Conservation (phyloP, 1,140 invertebrate genomes). For the Drosophila pallidifrons region DNA sequence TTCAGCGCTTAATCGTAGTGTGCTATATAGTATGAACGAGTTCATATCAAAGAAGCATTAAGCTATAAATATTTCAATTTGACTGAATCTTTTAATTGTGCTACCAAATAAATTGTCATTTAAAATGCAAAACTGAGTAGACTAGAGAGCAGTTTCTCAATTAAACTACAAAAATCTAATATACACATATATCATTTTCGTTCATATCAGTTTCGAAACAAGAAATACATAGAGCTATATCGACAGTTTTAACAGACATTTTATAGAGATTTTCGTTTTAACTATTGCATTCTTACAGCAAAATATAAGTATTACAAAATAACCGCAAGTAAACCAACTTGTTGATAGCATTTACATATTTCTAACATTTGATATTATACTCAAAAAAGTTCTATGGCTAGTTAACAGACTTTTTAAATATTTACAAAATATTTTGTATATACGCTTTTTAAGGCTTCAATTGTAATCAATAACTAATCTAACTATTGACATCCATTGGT, state of each 20-base stretch:
- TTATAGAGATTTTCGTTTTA: slow-evolving; percentile 37
- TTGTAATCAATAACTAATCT: slow-evolving; percentile 46
- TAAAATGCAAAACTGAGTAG: slow-evolving; percentile 69
- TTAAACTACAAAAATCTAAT: slow-evolving; percentile 49
- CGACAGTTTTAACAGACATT: slow-evolving; percentile 43
- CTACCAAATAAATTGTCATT: slow-evolving; percentile 61
- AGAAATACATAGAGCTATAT: slow-evolving; percentile 31
- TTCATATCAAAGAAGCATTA: slow-evolving; percentile 64
- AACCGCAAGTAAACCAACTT: slow-evolving; percentile 18
- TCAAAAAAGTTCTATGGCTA: slow-evolving; percentile 48
- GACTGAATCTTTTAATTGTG: slow-evolving; percentile 68
- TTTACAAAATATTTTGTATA: slow-evolving; percentile 83
- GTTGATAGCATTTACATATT: slow-evolving; percentile 53
- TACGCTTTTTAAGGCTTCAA: slow-evolving; percentile 80
- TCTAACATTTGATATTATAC: slow-evolving; percentile 42
- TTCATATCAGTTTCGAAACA: slow-evolving; percentile 71
- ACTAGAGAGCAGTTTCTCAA: slow-evolving; percentile 49
- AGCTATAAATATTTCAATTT: slow-evolving; percentile 67
- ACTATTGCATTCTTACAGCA: slow-evolving; percentile 25
- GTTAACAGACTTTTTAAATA: slow-evolving; percentile 78
- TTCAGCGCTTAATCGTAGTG: slow-evolving; percentile 38
- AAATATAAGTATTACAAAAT: slow-evolving; percentile 10
- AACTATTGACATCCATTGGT: slow-evolving; percentile 8
- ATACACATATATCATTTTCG: slow-evolving; percentile 68
- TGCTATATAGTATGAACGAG: slow-evolving; percentile 57